A percentile compares a stretch with the other conserved stretches of the same genome.
These are phyloP conservation scores for Steatornis caripensis DNA, from an alignment of 2,113 vertebrate genomes.

Conservation along the genomic window DNA sequence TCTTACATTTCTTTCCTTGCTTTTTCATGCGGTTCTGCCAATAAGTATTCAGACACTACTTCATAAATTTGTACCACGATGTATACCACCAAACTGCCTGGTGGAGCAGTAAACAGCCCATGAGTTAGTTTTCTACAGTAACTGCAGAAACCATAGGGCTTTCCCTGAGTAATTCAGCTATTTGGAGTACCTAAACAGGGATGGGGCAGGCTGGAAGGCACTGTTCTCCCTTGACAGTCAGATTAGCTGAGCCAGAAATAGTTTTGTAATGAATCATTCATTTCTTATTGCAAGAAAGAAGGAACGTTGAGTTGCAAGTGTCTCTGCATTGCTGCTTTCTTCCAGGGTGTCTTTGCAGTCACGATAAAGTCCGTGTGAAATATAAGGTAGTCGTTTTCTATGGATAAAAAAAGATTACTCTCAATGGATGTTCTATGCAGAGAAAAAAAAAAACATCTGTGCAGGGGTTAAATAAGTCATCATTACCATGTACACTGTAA, in stretches of 20 bases:
- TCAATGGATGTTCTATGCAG: background rate
- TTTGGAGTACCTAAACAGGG: background rate
- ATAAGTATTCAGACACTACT: background rate
- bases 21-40: background rate
- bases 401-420: background rate
- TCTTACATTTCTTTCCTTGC: background rate
- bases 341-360: background rate
- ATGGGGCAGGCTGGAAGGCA: background rate
- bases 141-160: background rate
- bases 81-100: background rate
- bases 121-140: background rate
- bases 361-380: background rate
- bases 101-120: background rate
- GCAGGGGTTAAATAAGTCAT: background rate
- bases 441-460: background rate
- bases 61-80: background rate
- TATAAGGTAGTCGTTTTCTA: background rate
- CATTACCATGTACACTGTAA: background rate
- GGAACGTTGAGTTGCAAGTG: background rate
- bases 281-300: background rate
- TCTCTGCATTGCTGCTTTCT: background rate
- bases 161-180: background rate
- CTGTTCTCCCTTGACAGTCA: background rate
- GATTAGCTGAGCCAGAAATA: background rate
- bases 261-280: background rate